phyloP scores from a whole-genome alignment of 2,797 vertebrate species.

The Chelmon rostratus region DNA sequence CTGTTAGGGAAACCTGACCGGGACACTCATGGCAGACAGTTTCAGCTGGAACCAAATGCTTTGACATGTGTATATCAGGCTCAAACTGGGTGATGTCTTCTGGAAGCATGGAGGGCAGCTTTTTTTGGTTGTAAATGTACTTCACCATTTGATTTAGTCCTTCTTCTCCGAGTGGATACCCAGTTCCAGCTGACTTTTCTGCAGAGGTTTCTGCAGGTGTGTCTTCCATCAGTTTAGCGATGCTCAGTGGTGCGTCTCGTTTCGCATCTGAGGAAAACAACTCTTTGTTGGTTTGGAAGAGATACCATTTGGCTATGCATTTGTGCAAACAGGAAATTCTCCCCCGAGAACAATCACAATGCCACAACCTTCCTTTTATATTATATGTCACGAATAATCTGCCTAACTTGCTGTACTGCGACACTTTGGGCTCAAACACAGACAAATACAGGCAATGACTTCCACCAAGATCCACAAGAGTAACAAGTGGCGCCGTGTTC shows the following conservation, averaged over 20 bases:
- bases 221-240: background rate
- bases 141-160: constrained; percentile 7
- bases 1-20: constrained; percentile 2
- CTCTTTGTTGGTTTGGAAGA: constrained; percentile 31
- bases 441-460: constrained; percentile 32
- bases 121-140: constrained; percentile 27
- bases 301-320: constrained; percentile 11
- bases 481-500: constrained; percentile 4
- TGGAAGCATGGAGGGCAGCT: background rate
- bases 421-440: constrained; percentile 19
- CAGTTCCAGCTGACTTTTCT: background rate
- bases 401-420: background rate
- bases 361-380: constrained; percentile 11
- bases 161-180: background rate
- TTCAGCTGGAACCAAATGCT: constrained; percentile 24
- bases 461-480: constrained; percentile 28
- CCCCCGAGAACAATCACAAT: constrained; percentile 27
- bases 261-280: constrained; percentile 1
- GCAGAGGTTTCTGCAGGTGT: background rate
- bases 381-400: constrained; percentile 18
- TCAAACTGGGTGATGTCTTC: background rate
- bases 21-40: constrained; percentile 16
- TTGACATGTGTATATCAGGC: constrained; percentile 6
- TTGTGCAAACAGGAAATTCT: constrained; percentile 31
- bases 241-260: background rate